Percentiles rank a stretch among this genome's conserved stretches.
Conservation (phyloP, 1,140 invertebrate species). For the Popillia japonica region DNA sequence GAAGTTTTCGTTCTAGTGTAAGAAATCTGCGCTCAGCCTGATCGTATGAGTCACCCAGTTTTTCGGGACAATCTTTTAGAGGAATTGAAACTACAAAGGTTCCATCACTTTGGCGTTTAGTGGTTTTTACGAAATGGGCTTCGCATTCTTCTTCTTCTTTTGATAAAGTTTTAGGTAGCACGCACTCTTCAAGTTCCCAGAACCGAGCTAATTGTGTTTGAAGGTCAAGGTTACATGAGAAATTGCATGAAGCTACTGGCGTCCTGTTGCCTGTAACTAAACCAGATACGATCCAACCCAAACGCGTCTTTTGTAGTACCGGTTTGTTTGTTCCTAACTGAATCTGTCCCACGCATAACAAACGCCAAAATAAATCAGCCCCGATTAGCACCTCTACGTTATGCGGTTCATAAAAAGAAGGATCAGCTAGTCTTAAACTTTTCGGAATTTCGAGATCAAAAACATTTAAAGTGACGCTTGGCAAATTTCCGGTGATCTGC, state of each 20-base stretch:
- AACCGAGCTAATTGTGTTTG: slow-evolving; percentile 14
- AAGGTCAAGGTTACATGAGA: not conserved
- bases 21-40: not conserved
- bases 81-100: not conserved
- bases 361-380: too few species aligned
- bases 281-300: too few species aligned
- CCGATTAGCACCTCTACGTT: too few species aligned
- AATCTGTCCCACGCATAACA: too few species aligned
- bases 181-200: not conserved
- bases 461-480: too few species aligned
- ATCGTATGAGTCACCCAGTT: not conserved
- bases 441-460: too few species aligned
- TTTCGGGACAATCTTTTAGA: not conserved
- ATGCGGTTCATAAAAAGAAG: too few species aligned
- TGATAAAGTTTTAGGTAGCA: not conserved
- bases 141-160: not conserved
- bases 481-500: too few species aligned
- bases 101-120: not conserved
- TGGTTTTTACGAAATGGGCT: not conserved
- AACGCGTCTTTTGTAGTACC: too few species aligned
- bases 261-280: too few species aligned
- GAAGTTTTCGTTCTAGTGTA: not conserved
- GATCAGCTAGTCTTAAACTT: too few species aligned
- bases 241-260: not conserved
- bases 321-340: too few species aligned